Evolutionary conservation across 2,797 vertebrate species (phyloP), one percentile per base, ranked within the genome.

Genomic region (Sitta carolinensis): DNA sequence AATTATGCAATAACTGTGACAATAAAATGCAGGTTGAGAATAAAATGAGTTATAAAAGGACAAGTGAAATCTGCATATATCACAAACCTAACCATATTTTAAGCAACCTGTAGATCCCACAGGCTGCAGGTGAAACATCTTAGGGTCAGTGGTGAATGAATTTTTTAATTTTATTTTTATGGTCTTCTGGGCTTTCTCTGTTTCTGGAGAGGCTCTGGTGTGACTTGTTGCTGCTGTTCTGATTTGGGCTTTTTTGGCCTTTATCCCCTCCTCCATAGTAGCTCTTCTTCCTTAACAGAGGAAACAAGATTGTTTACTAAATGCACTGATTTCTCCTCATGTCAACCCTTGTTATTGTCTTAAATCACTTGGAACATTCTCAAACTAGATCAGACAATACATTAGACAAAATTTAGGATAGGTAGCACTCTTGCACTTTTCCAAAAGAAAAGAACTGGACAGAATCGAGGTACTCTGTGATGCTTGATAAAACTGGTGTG

Each of bases 201-300:
- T 27, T 58, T 80, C 54, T 59, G 27, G 30, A 52, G 27, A 72
- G 16, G 2, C 7, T 94, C 75, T 36, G 13, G 10, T 8, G 4
- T 38, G 73, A 10, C 6, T 12, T n/a, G 29, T 54, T n/a, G 21
- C 26, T 70, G 27, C 16, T 48, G 10, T 14, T 75, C 43, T 3
- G 1, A 5, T 75, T 22, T 86, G 34, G 25, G 1, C 0, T 3
- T 32, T 78, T 54, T 51, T 61, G 3, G 16, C 32, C 40, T 64
- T 78, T 68, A 27, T 36, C 7, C 7, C 7, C 4, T 23, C 3
- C 3, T 75, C 29, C 29, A 12, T 20, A 75, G 15, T 11, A 79
- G 7, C 27, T 67, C 32, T 54, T 9, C 42, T 82, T 27, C 42
- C 19, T 63, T 52, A 57, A n/a, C 7, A 69, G 70, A 63, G 84